Base-by-base conservation (phyloP, 2,888 invertebrate species). In the Myopa testacea region DNA sequence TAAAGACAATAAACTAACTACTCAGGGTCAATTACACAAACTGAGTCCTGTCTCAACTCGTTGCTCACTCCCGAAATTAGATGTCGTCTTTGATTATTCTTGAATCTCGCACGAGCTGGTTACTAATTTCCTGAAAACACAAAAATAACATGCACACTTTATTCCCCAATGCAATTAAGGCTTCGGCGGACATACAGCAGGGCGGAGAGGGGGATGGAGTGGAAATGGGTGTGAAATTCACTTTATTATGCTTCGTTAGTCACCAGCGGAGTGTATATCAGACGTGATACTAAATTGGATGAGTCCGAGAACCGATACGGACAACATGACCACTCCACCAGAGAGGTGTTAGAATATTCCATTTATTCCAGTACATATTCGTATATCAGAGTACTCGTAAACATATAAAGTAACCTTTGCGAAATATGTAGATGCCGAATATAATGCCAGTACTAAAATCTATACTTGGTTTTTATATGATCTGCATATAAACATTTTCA, bases 91-190 rank as follows among this genome's bases (percentile, higher is more conserved):
- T 45, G 45, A 45, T 45, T 45, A 45, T 10, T 10, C 45, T 45
- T 45, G 45, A 45, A 45, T 40, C 63, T 45, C 73, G 45, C 70
- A 45, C 62, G 62, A 40, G 7, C 73, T 19, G 26, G 38, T 40
- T 38, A 60, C 60, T 72, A 60, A 60, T 72, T 38, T 60, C 6
- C 72, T 16, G 38, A 60, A 72, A 72, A 37, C 40, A 72, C 26
- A 72, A 19, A 69, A 55, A 55, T 34, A 70, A 45, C 38, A 60
- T 73, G 62, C 62, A 62, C 60, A 62, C 26, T 45, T 45, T 62
- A 73, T 73, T 73, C 73, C 73, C 73, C 37, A 62, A 73, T 73
- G 73, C 73, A 73, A 73, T 73, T 73, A 73, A 62, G 19, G 73
- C 62, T 45, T 73, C 14, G 38, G 38, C 6, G 45, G 10, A 8